phyloP scores from a whole-genome alignment of 64 coral and sea anemone species.

The Catalaphyllia jardinei region DNA sequence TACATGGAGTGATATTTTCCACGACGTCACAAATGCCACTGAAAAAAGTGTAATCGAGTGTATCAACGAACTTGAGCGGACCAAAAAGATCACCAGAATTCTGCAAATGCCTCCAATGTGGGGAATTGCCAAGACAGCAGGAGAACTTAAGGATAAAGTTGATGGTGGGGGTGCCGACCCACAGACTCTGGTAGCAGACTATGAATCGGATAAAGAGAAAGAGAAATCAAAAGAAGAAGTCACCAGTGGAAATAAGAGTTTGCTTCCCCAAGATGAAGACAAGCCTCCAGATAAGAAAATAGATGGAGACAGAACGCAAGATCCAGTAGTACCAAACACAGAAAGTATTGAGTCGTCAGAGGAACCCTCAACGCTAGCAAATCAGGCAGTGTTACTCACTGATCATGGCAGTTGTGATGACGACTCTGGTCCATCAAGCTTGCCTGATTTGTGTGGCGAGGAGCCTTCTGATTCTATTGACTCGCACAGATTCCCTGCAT shows the following conservation, averaged over 20 bases:
- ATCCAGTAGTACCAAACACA: no score
- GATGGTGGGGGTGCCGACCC: not conserved
- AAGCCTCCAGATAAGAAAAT: no score
- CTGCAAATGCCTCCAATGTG: constrained; percentile 40
- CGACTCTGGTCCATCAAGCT: no score
- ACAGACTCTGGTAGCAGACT: not conserved
- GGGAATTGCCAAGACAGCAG: not conserved
- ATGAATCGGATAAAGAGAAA: constrained; percentile 4
- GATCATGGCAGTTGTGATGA: not conserved
- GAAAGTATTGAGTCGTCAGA: no score
- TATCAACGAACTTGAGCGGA: constrained; percentile 13
- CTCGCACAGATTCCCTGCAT: no score
- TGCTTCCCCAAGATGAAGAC: not conserved
- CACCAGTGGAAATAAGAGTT: no score
- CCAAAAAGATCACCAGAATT: not conserved
- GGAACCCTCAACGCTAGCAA: not conserved
- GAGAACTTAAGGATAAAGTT: not conserved
- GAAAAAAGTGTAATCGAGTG: constrained; percentile 10
- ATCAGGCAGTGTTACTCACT: not conserved
- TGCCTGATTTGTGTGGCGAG: no score
- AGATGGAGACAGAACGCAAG: not conserved
- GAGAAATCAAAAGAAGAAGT: not conserved
- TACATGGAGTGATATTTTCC: not conserved
- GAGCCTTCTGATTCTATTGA: no score
- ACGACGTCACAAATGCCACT: not conserved